Evolutionary conservation across 2,888 invertebrate species (phyloP).

Genomic region (Sycophila texana): DNA sequence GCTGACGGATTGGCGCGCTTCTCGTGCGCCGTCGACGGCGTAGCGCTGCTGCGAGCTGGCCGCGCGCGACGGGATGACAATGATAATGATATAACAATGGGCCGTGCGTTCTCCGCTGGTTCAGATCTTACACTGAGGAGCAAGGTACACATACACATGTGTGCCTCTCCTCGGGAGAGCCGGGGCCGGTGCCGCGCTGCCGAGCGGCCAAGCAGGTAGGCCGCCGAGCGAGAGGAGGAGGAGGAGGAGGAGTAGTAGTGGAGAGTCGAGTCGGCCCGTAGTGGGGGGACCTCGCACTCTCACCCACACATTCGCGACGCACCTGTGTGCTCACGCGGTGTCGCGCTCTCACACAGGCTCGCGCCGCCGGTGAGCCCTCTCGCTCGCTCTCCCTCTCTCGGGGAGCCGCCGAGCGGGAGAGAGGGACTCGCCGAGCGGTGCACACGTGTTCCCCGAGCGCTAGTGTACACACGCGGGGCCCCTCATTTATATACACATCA

Average conservation of each 20-base stretch:
- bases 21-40: not conserved
- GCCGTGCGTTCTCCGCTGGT: conserved; percentile 75
- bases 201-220: conserved; percentile 47
- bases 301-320: not conserved
- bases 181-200: conserved; percentile 47
- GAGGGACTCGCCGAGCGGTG: conserved; percentile 62
- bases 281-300: not conserved
- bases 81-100: conserved; percentile 75
- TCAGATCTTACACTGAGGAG: conserved; percentile 76
- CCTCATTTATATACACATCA: conserved; percentile 46
- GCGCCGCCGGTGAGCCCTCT: not conserved
- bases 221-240: conserved; percentile 21
- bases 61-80: conserved; percentile 66
- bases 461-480: conserved; percentile 44
- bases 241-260: conserved; percentile 64
- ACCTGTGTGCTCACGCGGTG: not conserved
- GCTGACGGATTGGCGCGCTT: not conserved
- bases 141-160: conserved; percentile 74
- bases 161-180: conserved; percentile 63
- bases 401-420: conserved; percentile 62
- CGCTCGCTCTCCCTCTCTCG: conserved; percentile 3
- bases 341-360: not conserved
- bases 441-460: conserved; percentile 45
- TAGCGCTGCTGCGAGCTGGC: conserved; percentile 11
- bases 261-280: not conserved